phyloP scores from a whole-genome alignment of 2,888 invertebrate species.

The Sinohyriopsis cumingii region DNA sequence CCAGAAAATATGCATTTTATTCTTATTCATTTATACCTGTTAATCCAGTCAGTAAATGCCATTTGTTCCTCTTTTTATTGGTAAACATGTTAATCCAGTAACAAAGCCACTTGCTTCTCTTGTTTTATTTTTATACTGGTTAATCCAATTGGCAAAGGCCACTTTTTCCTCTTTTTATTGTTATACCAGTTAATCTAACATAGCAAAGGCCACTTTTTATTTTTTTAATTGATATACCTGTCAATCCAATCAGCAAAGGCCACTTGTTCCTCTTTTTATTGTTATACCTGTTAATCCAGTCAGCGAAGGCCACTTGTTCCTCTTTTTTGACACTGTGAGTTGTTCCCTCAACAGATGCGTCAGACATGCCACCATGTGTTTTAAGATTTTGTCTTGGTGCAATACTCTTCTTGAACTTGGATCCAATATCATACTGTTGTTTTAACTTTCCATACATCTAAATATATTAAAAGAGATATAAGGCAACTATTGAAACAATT shows the following conservation, averaged over 20 bases:
- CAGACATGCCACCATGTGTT: constrained; percentile 92
- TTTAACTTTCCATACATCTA: constrained; percentile 85
- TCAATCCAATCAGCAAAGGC: constrained; percentile 92
- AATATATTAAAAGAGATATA: constrained; percentile 25
- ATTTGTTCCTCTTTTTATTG: background rate
- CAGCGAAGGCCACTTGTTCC: constrained; percentile 97
- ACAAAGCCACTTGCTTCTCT: background rate
- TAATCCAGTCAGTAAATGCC: background rate
- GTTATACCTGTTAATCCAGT: constrained; percentile 88
- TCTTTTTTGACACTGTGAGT: constrained; percentile 84
- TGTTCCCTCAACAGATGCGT: constrained; percentile 87
- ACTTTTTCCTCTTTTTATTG: too few species aligned
- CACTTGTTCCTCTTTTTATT: too few species aligned
- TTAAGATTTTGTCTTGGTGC: constrained; percentile 93
- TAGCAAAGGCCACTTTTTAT: too few species aligned
- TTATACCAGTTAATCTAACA: too few species aligned
- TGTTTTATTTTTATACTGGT: background rate
- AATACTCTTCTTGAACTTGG: constrained; percentile 93
- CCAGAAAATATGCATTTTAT: too few species aligned
- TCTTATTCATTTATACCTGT: background rate
- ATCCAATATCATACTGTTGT: constrained; percentile 91
- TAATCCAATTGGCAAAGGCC: too few species aligned
- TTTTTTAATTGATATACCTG: background rate
- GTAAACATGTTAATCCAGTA: background rate
- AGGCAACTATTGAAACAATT: background rate